Base-by-base conservation (phyloP, 2,888 invertebrate genomes). In the Andrena dorsata region DNA sequence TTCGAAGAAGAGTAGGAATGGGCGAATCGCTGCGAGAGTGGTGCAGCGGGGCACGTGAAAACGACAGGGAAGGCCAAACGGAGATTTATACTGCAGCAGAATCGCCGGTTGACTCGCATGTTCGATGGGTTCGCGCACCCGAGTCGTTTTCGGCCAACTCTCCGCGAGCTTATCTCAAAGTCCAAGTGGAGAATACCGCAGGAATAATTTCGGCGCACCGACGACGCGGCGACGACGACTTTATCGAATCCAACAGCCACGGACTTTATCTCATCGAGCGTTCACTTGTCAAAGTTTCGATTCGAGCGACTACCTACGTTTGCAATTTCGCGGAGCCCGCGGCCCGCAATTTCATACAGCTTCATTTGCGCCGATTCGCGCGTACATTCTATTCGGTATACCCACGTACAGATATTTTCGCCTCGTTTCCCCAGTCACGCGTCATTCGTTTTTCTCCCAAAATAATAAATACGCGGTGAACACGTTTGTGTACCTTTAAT, bases 31-130 rank as follows among this genome's bases (percentile, higher is more conserved):
- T 8, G n/a, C n/a, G n/a, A n/a, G 23, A 58, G 30, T 63, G 53
- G 56, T 26, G 35, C 73, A 8, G 49, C 26, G 3, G 26, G 28
- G 58, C 51, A 16, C 65, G 71, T 76, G 75, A 30, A 61, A 63
- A 75, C 56, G 68, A 35, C 72, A 68, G 10, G 47, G 70, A 76
- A 82, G 69, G 64, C 75, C 58, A 26, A 60, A 61, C 64, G 49
- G 78, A 74, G 84, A 84, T 84, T 82, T 76, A 80, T 76, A 72
- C 69, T 56, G 51, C 68, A n/a, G 35, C 71, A 61, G 58, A 61
- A 64, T 32, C 66, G 47, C 41, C 35, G 56, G 30, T n/a, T 26
- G 58, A 60, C 30, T 58, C 51, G 28, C 41, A 41, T 26, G 23
- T 23, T 23, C 26, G 56, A 23, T 26, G 56, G 56, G 56, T 23